These are phyloP conservation scores for Speoplatyrhinus poulsoni DNA, from an alignment of 2,113 vertebrate species.

Conservation along the genomic window DNA sequence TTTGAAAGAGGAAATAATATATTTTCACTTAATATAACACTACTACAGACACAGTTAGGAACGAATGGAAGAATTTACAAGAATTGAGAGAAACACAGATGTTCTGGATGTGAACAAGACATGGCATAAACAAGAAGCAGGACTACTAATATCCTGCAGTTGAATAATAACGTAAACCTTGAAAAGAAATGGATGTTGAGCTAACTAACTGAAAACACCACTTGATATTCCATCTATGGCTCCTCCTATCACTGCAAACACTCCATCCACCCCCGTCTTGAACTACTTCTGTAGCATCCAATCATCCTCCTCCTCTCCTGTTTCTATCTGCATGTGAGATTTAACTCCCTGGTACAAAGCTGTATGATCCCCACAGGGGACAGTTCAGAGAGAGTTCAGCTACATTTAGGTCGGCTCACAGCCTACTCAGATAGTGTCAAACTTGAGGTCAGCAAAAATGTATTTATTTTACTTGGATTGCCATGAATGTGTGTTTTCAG, in stretches of 20 bases:
- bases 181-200: not conserved
- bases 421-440: not conserved
- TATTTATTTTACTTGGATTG: not conserved
- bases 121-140: not conserved
- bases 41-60: too few species aligned
- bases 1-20: too few species aligned
- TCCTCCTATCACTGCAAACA: not conserved
- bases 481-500: not conserved
- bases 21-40: too few species aligned
- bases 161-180: too few species aligned
- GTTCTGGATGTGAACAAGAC: not conserved
- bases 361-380: not conserved
- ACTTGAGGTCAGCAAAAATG: not conserved
- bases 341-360: not conserved
- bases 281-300: conserved; percentile 3
- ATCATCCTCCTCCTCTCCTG: conserved; percentile 3
- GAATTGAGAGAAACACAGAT: too few species aligned
- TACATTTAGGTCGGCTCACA: too few species aligned
- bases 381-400: too few species aligned
- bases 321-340: not conserved
- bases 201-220: too few species aligned
- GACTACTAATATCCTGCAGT: too few species aligned
- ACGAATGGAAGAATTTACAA: too few species aligned
- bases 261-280: not conserved
- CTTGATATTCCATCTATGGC: not conserved